A percentile compares a stretch with the other conserved stretches of the same genome.
Conservation (phyloP, 2,797 vertebrate genomes). For the Sebastes variabilis region DNA sequence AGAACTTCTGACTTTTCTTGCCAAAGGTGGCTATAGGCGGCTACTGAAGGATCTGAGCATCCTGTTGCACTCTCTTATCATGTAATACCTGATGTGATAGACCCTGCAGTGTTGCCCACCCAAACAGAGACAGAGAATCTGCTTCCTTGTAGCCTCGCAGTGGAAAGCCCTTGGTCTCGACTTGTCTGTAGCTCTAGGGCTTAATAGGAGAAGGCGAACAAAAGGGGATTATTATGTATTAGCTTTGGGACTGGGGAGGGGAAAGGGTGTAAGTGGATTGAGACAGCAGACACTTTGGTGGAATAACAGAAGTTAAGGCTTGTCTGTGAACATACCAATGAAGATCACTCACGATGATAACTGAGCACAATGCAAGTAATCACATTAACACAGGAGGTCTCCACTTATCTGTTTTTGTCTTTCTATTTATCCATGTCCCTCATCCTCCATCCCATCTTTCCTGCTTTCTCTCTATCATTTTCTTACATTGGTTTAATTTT, state of each 20-base stretch:
- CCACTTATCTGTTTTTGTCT: not conserved
- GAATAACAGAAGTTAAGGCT: slow-evolving; percentile 40
- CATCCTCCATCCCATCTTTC: not conserved
- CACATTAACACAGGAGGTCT: slow-evolving; percentile 1
- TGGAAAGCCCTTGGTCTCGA: slow-evolving; percentile 63
- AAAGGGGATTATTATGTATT: slow-evolving; percentile 72
- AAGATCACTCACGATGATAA: slow-evolving; percentile 39
- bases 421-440: not conserved
- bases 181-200: slow-evolving; percentile 74
- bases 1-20: slow-evolving; percentile 49
- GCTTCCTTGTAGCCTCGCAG: not conserved
- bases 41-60: slow-evolving; percentile 30
- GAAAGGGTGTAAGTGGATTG: slow-evolving; percentile 30
- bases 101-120: slow-evolving; percentile 57
- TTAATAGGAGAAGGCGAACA: slow-evolving; percentile 63
- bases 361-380: slow-evolving; percentile 4
- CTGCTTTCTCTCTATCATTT: not conserved
- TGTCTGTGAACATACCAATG: slow-evolving; percentile 38
- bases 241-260: slow-evolving; percentile 34
- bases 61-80: slow-evolving; percentile 58
- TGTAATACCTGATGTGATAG: slow-evolving; percentile 43
- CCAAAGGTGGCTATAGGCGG: slow-evolving; percentile 14
- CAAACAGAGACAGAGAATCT: slow-evolving; percentile 52
- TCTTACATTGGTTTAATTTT: not conserved
- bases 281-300: slow-evolving; percentile 37